Evolutionary conservation across 2,113 vertebrate species (phyloP), one percentile per base, ranked within the genome.

Genomic region (Lota lota): DNA sequence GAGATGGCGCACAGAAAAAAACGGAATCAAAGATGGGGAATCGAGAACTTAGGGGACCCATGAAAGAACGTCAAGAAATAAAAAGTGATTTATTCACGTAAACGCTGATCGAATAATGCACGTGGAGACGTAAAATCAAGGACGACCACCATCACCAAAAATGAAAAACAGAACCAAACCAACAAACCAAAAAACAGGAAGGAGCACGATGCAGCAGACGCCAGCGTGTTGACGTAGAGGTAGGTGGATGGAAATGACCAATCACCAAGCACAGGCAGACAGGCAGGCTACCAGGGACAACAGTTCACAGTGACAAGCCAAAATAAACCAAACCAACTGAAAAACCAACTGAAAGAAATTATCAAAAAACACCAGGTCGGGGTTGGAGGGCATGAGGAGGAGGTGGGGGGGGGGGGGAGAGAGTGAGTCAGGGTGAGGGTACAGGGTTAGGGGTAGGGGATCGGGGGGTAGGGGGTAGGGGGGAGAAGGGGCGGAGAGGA

Each of bases 231-330:
- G 59, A 76, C 74, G 71, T 66, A 19, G 69, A 70, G 64, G 79
- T 72, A 67, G 74, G 78, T 28, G 74, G 79, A 73, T 72, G 82
- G 22, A 17, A 87, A 91, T 90, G 88, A 90, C 85, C 80, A 82
- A 75, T 85, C 87, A 88, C 88, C 88, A 90, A 88, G 88, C 90
- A 87, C 89, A 91, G 85, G 90, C 91, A 90, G 85, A 84, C 90
- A 91, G 83, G 87, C 89, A 90, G 83, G 74, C 84, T 90, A 88
- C 88, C 89, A 87, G 72, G 81, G 80, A 90, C 83, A 21, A 90
- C 81, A 84, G 73, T 80, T 72, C 54, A 22, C 60, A 53, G 14
- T 22, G 14, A 28, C 18, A 54, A 60, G 10, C 7, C 58, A 22
- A 47, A 53, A 73, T 57, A 47, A 58, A 61, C 20, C 21, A n/a